Conservation (phyloP, 2,797 vertebrate genomes). For the Peromyscus attwateri region DNA sequence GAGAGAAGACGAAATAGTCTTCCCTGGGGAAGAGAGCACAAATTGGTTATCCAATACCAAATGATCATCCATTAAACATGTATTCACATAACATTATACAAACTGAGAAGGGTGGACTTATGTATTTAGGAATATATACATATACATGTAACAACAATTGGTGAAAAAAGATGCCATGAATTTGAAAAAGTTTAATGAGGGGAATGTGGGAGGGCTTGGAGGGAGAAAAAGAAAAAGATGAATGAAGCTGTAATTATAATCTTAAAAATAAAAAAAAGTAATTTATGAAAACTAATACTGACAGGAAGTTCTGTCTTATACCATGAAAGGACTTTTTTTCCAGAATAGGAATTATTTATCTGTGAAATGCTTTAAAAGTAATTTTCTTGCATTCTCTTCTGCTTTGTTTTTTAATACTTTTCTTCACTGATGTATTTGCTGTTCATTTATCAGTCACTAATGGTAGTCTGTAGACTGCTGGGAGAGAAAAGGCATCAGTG, state of each 20-base stretch:
- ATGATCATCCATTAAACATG: neutral
- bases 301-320: neutral
- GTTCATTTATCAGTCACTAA: neutral
- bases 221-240: neutral
- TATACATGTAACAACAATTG: neutral
- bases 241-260: neutral
- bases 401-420: conserved; percentile 38
- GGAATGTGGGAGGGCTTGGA: neutral
- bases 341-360: neutral
- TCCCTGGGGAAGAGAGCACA: neutral
- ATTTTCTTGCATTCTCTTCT: neutral
- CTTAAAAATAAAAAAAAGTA: neutral
- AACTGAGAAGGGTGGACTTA: neutral
- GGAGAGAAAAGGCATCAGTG: neutral
- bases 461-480: neutral
- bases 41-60: neutral
- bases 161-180: neutral
- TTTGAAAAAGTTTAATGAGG: neutral
- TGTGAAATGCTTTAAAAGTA: neutral
- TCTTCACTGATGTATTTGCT: neutral
- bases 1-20: neutral
- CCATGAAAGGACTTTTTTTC: neutral
- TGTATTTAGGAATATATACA: neutral
- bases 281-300: neutral
- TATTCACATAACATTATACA: neutral